Evolutionary conservation across 1,140 invertebrate species (phyloP), one percentile per base, ranked within the genome.

Genomic region (Conus ventricosus): DNA sequence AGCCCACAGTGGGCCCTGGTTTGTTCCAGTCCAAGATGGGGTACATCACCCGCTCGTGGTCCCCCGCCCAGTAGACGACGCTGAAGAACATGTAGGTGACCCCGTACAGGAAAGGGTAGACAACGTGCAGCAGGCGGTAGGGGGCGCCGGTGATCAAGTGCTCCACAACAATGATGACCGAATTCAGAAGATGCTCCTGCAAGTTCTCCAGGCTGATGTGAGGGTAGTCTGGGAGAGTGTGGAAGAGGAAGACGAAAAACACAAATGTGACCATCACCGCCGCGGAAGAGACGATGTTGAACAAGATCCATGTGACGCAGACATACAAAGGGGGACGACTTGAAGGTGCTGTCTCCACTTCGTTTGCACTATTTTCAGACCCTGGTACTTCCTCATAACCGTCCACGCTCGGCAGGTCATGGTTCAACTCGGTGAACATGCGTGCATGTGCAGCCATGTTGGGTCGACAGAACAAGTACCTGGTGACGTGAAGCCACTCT

Each of bases 11-110:
- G 15, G 51, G 80, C 7, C 90, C 92, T 7, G 93, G 92, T 13
- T 93, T 71, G 75, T 90, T 92, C 92, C 92, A 94, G 87, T 94
- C 92, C 27, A 94, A 88, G 63, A 94, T 88, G 39, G 90, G 90
- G 87, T 94, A 94, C 82, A 94, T 88, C 7, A 94, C 91, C 60
- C 90, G 88, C 10, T 53, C 83, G 78, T 94, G 92, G 85, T 94
- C 92, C 25, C 78, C 88, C 15, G 90, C 88, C 92, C 92, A 94
- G 80, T 92, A 94, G 53, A 94, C 90, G 17, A 91, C 78, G 81
- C 91, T 92, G 90, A 94, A 94, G 15, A 92, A 60, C 4, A 90
- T 25, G 87, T 94, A 94, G 11, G 91, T 60, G 4, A 92, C 2
- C 2, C 91, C 92, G 82, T 94, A 94, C 1, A 90, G 27, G 27